Conservation (phyloP, 2,888 invertebrate genomes). For the Cryptocheilus praepositus region DNA sequence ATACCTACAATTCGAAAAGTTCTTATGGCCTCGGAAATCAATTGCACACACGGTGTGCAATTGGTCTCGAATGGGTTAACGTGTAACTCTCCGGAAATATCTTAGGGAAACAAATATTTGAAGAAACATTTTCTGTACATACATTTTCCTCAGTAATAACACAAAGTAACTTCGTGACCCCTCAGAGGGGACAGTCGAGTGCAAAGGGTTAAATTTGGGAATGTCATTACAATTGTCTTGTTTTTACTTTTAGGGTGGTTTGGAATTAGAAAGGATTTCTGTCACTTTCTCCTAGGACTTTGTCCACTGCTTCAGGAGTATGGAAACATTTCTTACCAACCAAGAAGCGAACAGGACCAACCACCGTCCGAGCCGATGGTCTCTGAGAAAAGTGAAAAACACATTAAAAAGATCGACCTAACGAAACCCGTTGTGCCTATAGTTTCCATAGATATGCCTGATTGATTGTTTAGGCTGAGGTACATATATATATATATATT, state of each 20-base stretch:
- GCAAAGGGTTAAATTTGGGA: no score
- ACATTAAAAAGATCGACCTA: slow-evolving; percentile 85
- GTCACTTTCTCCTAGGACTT: slow-evolving; percentile 94
- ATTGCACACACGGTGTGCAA: no score
- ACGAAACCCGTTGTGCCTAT: slow-evolving; percentile 92
- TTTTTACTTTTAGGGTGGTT: slow-evolving; percentile 91
- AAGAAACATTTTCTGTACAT: no score
- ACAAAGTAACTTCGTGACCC: no score
- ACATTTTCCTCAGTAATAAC: no score
- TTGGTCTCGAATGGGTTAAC: no score
- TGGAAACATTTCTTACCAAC: slow-evolving; percentile 96
- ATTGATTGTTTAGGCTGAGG: slow-evolving; percentile 78
- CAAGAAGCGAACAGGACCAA: slow-evolving; percentile 76
- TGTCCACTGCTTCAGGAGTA: slow-evolving; percentile 98
- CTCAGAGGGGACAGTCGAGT: no score
- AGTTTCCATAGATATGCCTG: slow-evolving; percentile 93
- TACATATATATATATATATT: no score
- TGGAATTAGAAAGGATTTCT: slow-evolving; percentile 97
- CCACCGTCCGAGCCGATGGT: slow-evolving; percentile 74
- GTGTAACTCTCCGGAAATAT: no score
- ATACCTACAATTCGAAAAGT: no score
- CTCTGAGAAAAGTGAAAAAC: slow-evolving; percentile 80
- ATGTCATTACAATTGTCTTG: slow-evolving; percentile 3
- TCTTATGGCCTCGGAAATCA: no score
- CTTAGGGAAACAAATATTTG: no score